phyloP scores from a whole-genome alignment of 2,888 invertebrate species.

The Amiota mariae region DNA sequence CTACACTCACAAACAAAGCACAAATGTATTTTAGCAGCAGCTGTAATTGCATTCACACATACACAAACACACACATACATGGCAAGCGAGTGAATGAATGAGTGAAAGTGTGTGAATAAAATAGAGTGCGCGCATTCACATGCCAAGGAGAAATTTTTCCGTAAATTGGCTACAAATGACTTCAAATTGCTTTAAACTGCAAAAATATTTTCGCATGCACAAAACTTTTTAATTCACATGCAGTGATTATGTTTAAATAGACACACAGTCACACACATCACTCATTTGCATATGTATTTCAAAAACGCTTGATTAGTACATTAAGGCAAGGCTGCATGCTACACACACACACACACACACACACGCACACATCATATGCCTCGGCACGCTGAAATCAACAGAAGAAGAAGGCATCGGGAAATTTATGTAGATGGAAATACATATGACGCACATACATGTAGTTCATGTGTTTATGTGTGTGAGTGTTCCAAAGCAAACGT shows the following conservation, averaged over 20 bases:
- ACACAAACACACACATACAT: constrained; percentile 28
- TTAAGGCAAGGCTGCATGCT: constrained; percentile 7
- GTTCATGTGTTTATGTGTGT: too few species aligned
- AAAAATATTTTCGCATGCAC: constrained; percentile 59
- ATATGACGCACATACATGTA: too few species aligned
- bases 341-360: too few species aligned
- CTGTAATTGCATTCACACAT: constrained; percentile 51
- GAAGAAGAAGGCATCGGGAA: too few species aligned
- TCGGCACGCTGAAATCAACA: too few species aligned
- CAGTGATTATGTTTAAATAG: constrained; percentile 56
- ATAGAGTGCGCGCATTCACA: constrained; percentile 14
- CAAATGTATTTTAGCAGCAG: constrained; percentile 31
- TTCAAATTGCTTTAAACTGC: constrained; percentile 65
- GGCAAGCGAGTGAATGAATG: background rate
- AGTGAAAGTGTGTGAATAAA: background rate
- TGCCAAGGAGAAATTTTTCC: constrained; percentile 30
- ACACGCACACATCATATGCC: too few species aligned
- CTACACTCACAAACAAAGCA: background rate
- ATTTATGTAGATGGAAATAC: too few species aligned
- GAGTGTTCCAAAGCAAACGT: too few species aligned
- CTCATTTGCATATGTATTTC: constrained; percentile 16
- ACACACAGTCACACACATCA: constrained; percentile 19
- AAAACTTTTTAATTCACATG: constrained; percentile 66
- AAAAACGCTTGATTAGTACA: constrained; percentile 57
- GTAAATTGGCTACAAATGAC: constrained; percentile 67